Evolutionary conservation across 1,140 invertebrate genomes (phyloP), one percentile per base, ranked within the genome.

Genomic region (Brachionus paranguensis): DNA sequence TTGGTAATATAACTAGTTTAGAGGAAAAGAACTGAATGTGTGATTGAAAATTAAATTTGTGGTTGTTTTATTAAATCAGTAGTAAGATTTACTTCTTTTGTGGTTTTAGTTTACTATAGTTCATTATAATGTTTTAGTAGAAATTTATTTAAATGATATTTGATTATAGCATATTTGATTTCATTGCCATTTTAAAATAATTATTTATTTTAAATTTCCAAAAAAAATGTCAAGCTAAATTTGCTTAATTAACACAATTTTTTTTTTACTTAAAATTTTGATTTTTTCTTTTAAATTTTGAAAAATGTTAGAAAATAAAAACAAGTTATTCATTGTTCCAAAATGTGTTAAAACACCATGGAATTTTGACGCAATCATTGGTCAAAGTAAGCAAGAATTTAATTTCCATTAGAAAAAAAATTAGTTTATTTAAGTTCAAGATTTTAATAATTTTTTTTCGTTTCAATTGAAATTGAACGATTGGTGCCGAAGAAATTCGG

Each of bases 401-500:
- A 47, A 20, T 29, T 17, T 8, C 5, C n/a, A 20, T 74, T 0
- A 45, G 11, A 3, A 43, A 17, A 45, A 24, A 50, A 37, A 37
- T 24, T 50, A 72, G 6, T 10, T 72, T 72, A 7, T 5, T 68
- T 3, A n/a, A 72, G 68, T 72, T 41, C 29, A 43, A 14, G 68
- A 72, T 76, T 76, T 76, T 50, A 27, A 50, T 20, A 76, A 76
- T 11, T 50, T 76, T 76, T 76, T 50, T 76, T 37, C 33, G 6
- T 43, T 72, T 72, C 33, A 72, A 72, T 20, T 43, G 17, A 43
- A 72, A 72, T 17, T 72, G 4, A 72, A 72, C 37, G 37, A 72
- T 8, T 72, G 68, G 68, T 41, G 68, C 17, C 33, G 12, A 7
- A 43, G 20, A 43, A 72, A 7, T 41, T 20, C n/a, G 7, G 29